Evolutionary conservation across 2,113 vertebrate genomes (phyloP).

Genomic region (Tylochromis polylepis): DNA sequence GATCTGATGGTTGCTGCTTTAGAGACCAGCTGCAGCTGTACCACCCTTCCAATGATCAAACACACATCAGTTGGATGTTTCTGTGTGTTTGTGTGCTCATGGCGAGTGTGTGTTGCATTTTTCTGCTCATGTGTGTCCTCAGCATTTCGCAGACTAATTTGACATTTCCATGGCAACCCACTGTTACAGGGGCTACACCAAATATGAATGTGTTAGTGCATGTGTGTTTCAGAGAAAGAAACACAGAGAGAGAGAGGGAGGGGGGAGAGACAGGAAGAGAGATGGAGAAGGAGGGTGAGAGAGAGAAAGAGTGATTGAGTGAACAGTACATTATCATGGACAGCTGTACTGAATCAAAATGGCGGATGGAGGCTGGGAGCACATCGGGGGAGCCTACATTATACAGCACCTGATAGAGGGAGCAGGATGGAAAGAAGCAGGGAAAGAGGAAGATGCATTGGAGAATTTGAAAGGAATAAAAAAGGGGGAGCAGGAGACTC

Average conservation of each 20-base stretch:
- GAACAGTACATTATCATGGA: slow-evolving; percentile 74
- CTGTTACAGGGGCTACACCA: slow-evolving; percentile 38
- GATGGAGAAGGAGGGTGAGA: slow-evolving; percentile 11
- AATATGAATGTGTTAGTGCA: slow-evolving; percentile 22
- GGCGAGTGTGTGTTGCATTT: neutral
- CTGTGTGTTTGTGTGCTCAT: slow-evolving; percentile 1
- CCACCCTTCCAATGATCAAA: slow-evolving; percentile 33
- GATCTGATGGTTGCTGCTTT: slow-evolving; percentile 32
- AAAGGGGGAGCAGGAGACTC: neutral
- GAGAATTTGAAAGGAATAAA: slow-evolving; percentile 13
- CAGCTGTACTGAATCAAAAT: slow-evolving; percentile 80
- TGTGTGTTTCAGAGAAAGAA: slow-evolving; percentile 29
- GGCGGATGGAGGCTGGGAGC: slow-evolving; percentile 72
- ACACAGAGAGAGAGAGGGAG: neutral
- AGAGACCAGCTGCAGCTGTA: slow-evolving; percentile 53
- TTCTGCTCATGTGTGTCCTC: slow-evolving; percentile 35
- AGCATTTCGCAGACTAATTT: slow-evolving; percentile 41
- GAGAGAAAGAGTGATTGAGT: slow-evolving; percentile 66
- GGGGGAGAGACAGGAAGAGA: slow-evolving; percentile 10
- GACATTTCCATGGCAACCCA: slow-evolving; percentile 58
- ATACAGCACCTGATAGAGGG: slow-evolving; percentile 70
- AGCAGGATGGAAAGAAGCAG: slow-evolving; percentile 28
- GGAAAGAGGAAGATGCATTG: neutral
- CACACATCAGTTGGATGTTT: slow-evolving; percentile 20
- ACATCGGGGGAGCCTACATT: slow-evolving; percentile 68